Percentiles rank a stretch among this genome's conserved stretches.
These are phyloP conservation scores for Trinectes maculatus DNA, from an alignment of 2,113 vertebrate species.

Conservation along the genomic window DNA sequence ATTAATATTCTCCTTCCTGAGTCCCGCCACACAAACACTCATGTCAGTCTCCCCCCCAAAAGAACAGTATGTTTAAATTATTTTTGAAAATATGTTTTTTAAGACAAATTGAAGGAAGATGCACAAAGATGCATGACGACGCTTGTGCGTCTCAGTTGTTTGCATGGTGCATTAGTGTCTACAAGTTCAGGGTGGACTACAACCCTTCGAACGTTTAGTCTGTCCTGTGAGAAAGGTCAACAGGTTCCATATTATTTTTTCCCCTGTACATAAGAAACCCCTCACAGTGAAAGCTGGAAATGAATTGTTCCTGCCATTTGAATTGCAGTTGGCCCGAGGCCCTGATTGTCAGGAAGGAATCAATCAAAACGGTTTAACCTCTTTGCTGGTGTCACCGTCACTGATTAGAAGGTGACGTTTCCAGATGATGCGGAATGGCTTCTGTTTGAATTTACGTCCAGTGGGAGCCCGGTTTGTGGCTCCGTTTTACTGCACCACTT, in stretches of 20 bases:
- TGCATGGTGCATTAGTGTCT: not conserved
- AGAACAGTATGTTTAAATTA: too few species aligned
- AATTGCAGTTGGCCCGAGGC: slow-evolving; percentile 8
- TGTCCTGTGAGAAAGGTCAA: slow-evolving; percentile 26
- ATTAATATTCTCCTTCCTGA: too few species aligned
- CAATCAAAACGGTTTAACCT: not conserved
- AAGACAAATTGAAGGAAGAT: not conserved
- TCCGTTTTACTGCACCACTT: slow-evolving; percentile 32
- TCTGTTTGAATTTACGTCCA: slow-evolving; percentile 35
- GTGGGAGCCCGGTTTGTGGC: slow-evolving; percentile 17
- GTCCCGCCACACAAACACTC: too few species aligned
- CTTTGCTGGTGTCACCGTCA: slow-evolving; percentile 4
- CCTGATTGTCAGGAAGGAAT: not conserved
- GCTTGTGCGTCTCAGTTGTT: not conserved
- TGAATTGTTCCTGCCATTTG: slow-evolving; percentile 41
- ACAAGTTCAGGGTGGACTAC: not conserved
- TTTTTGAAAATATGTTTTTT: not conserved
- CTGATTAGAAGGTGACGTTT: slow-evolving; percentile 23
- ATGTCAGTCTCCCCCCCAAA: too few species aligned
- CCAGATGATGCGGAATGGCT: not conserved
- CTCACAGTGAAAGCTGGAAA: slow-evolving; percentile 31
- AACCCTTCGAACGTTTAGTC: slow-evolving; percentile 17
- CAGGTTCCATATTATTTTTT: slow-evolving; percentile 14
- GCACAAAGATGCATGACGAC: not conserved
- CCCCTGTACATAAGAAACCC: slow-evolving; percentile 1